Conservation (phyloP, 2,797 vertebrate species). For the Gambusia yucatana region DNA sequence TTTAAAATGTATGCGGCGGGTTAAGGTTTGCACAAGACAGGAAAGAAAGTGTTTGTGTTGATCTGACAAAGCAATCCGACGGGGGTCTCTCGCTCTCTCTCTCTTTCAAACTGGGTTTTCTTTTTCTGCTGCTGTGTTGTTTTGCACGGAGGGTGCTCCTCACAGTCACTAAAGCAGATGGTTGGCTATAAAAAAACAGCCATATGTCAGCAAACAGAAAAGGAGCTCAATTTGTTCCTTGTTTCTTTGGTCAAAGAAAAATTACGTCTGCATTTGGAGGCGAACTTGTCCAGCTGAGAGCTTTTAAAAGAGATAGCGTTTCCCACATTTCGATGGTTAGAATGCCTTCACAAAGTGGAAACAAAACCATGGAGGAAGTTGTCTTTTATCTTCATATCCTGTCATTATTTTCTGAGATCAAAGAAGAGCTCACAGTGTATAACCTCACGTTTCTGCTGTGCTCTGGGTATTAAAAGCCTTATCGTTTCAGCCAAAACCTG, state of each 20-base stretch:
- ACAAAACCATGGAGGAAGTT: constrained; percentile 16
- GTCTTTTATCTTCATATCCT: not conserved
- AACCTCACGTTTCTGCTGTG: not conserved
- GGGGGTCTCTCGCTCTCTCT: no score
- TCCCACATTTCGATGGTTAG: not conserved
- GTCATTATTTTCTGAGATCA: not conserved
- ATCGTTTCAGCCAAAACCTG: constrained; percentile 27
- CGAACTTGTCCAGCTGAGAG: not conserved
- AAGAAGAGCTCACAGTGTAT: not conserved
- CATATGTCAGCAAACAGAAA: constrained; percentile 11
- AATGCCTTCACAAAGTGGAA: not conserved
- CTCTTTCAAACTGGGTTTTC: not conserved
- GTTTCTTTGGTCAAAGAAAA: constrained; percentile 3
- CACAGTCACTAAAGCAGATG: constrained; percentile 1
- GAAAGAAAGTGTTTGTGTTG: not conserved
- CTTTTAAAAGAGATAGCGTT: not conserved
- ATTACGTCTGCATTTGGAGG: constrained; percentile 14
- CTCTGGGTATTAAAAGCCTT: constrained; percentile 36
- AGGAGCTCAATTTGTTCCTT: constrained; percentile 23
- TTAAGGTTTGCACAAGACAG: not conserved
- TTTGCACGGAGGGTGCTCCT: constrained; percentile 5
- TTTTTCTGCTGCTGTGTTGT: not conserved
- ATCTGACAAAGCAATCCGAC: not conserved
- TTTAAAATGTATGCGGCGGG: not conserved
- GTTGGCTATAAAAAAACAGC: constrained; percentile 2